phyloP scores from a whole-genome alignment of 2,888 invertebrate genomes.

The Achlya flavicornis region DNA sequence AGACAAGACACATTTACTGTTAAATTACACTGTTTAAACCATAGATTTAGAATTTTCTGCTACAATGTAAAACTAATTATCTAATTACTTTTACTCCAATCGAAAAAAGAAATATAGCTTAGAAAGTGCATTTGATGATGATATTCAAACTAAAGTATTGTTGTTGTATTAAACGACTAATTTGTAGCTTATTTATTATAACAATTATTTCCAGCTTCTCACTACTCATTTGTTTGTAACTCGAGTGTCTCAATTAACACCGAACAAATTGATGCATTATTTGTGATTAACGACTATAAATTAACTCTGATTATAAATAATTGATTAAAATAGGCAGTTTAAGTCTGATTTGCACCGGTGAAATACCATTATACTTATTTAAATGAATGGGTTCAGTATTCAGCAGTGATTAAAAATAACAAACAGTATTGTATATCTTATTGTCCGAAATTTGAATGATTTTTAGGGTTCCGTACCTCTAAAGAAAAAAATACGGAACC shows the following conservation, averaged over 20 bases:
- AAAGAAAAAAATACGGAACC: too few relatives aligned
- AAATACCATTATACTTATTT: not conserved
- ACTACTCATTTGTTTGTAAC: constrained; percentile 5
- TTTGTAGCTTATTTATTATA: not conserved
- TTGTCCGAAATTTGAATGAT: not conserved
- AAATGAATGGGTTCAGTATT: not conserved
- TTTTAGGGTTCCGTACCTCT: too few relatives aligned
- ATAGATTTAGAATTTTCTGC: too few relatives aligned
- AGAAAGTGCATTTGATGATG: too few relatives aligned
- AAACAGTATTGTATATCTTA: not conserved
- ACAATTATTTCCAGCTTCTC: not conserved
- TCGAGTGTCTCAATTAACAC: constrained; percentile 28
- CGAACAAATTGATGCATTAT: constrained; percentile 30
- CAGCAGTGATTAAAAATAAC: not conserved
- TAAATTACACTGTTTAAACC: too few relatives aligned
- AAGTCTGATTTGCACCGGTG: not conserved
- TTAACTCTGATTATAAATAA: constrained; percentile 30
- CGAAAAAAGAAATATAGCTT: too few relatives aligned
- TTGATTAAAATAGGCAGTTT: constrained; percentile 19
- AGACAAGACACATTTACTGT: too few relatives aligned
- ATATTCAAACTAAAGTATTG: too few relatives aligned
- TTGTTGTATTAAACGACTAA: too few relatives aligned
- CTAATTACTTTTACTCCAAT: too few relatives aligned
- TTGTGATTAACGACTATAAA: constrained; percentile 32
- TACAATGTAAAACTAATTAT: too few relatives aligned